A percentile compares a stretch with the other conserved stretches of the same genome.
Evolutionary conservation across 2,113 vertebrate genomes (phyloP).

Genomic region (Cochlearius cochlearius): DNA sequence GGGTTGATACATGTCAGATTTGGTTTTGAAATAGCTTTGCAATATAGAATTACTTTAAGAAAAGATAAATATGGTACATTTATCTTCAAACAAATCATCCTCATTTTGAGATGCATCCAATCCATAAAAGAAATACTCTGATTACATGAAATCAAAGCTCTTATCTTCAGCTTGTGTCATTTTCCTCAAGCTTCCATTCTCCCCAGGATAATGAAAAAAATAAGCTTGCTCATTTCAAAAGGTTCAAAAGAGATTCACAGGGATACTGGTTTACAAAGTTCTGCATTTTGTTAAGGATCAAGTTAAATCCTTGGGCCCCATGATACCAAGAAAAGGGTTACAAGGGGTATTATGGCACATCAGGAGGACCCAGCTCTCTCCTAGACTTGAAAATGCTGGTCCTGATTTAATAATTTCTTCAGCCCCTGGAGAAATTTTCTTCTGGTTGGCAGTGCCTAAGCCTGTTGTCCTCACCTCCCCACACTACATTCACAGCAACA

Average conservation of each 20-base stretch:
- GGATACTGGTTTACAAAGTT: not conserved
- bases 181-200: not conserved
- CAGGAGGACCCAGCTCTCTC: not conserved
- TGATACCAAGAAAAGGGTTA: not conserved
- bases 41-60: not conserved
- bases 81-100: not conserved
- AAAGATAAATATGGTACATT: not conserved
- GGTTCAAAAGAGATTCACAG: not conserved
- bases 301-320: not conserved
- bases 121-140: not conserved
- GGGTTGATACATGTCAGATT: not conserved
- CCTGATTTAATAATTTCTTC: not conserved
- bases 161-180: constrained; percentile 20
- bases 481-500: not conserved
- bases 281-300: not conserved
- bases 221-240: not conserved
- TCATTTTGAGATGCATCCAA: not conserved
- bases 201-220: not conserved
- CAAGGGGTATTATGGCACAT: not conserved
- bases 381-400: not conserved
- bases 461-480: not conserved
- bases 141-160: constrained; percentile 20
- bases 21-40: not conserved
- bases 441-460: not conserved
- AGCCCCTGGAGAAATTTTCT: not conserved